Base-by-base conservation (phyloP, 2,888 invertebrate genomes). In the Aproaerema taeniolella region DNA sequence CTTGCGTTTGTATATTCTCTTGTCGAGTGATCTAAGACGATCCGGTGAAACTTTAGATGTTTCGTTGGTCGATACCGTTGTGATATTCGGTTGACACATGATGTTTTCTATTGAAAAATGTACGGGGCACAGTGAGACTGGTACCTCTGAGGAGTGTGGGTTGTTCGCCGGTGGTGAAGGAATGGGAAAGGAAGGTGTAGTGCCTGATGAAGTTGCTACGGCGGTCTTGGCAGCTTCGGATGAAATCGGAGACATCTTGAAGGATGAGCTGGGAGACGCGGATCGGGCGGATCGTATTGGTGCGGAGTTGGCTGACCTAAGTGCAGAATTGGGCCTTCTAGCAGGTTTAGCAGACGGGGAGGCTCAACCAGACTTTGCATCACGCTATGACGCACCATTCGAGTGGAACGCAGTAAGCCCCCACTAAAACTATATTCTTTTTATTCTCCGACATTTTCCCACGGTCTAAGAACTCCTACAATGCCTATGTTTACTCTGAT, bases 41-140 rank as follows among this genome's bases (percentile, higher is more conserved):
- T 63, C 60, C 57, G 56, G 60, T 59, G 72, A 74, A 70, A 77
- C 74, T 75, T 80, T 86, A 85, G 77, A 85, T 85, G 83, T 76
- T 77, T 71, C 78, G 74, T 77, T 75, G 63, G 65, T 66, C 64
- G 65, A 53, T 67, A 70, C 61, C 53, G 61, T 72, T 74, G 70
- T 70, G 67, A 70, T 67, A 70, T 73, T 76, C 67, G 63, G 67
- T 79, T 75, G 53, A 66, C 66, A 68, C 75, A 83, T 81, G 74
- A 85, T 85, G 85, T 85, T 80, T 81, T 80, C 83, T 42, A 68
- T 78, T 68, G 80, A 80, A 70, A 82, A 85, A 78, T 77, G 81
- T 71, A 61, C 75, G 48, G 80, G 68, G 57, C 70, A 58, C 57
- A 74, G 66, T 66, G 72, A 67, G 55, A 66, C 71, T 59, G 77